Conservation (phyloP, 2,888 invertebrate species). For the Spisula subtruncata region DNA sequence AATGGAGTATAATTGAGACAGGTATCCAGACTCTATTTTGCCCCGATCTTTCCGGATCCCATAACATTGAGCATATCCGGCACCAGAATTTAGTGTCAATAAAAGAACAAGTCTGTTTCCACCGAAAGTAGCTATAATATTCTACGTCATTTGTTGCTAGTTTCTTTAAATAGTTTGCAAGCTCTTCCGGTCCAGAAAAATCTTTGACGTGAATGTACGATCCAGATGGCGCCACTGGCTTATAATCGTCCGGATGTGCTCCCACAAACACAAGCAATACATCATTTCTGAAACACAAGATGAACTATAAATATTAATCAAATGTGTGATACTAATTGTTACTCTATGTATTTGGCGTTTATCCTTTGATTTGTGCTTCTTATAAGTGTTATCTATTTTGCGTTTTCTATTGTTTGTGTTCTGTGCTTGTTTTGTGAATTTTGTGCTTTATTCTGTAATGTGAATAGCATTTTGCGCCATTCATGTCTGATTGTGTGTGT, state of each 20-base stretch:
- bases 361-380: no score
- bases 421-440: no score
- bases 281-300: constrained; percentile 90
- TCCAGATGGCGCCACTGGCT: constrained; percentile 94
- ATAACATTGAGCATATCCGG: constrained; percentile 76
- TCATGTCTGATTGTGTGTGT: no score
- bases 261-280: constrained; percentile 98
- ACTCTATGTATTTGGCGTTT: no score
- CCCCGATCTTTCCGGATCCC: constrained; percentile 76
- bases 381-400: no score
- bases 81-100: constrained; percentile 80
- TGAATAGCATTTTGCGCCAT: no score
- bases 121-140: constrained; percentile 97
- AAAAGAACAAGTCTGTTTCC: constrained; percentile 91
- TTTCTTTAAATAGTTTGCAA: constrained; percentile 94
- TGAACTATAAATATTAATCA: background rate
- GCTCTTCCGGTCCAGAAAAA: constrained; percentile 94
- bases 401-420: no score
- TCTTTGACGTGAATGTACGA: constrained; percentile 98
- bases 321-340: background rate
- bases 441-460: no score
- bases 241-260: constrained; percentile 96
- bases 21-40: no score
- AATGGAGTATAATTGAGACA: no score
- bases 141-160: constrained; percentile 95